Evolutionary conservation across 1,140 invertebrate genomes (phyloP), one percentile per base, ranked within the genome.

Genomic region (Drosophila punjabiensis): DNA sequence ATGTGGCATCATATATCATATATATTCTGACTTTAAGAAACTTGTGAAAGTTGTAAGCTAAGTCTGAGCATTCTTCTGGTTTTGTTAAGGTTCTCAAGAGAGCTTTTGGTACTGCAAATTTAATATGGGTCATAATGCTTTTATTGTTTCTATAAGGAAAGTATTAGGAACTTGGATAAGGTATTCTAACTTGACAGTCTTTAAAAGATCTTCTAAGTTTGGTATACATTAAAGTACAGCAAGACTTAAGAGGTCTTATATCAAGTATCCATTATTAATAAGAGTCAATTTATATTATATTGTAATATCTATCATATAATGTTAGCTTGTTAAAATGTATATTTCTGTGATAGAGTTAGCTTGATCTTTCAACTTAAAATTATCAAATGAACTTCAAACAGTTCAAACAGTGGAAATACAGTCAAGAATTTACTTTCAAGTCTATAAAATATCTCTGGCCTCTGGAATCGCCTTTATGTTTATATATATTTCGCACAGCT

Each of bases 401-500:
- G 24, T 24, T 56, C 55, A 56, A 39, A 56, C 14, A 20, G 4
- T 11, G 20, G 14, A 56, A 56, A 39, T 37, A 4, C 35, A 24
- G 24, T 39, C 3, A 56, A 39, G 9, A 6, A 37, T 39, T 16
- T n/a, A 4, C 7, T 39, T 24, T 0, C 35, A 39, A 24, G 9
- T 37, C 35, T 5, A n/a, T 16, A 39, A 56, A 56, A 39, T 56
- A n/a, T 39, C 20, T 56, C 5, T 39, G 30, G 45, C 16, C 56
- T 24, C 18, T 3, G 28, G 14, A 20, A 45, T 35, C 30, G 13
- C 18, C 32, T 18, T 63, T 20, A 41, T 32, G 8, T 47, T 30
- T n/a, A 32, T 39, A 24, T 16, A 37, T 56, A 37, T 37, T 30
- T 63, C 4, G 65, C 67, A 53, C 69, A 73, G 69, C 70, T 73